Conservation (phyloP, 2,113 vertebrate species). For the Anthoscopus minutus region DNA sequence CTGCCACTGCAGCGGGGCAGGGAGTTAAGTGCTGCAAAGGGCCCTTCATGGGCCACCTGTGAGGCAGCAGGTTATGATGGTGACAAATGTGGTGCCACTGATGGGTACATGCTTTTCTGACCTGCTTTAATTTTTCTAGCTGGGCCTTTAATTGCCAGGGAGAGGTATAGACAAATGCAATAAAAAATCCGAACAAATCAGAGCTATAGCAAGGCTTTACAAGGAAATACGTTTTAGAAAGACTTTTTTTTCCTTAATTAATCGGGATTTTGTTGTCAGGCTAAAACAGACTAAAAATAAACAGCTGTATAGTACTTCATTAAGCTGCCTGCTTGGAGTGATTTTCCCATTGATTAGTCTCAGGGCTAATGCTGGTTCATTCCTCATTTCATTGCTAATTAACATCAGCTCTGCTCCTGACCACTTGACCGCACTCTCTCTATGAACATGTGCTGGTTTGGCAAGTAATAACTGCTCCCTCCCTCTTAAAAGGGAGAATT, state of each 20-base stretch:
- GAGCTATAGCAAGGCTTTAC: background rate
- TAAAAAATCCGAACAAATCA: background rate
- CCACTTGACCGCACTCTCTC: conserved; percentile 78
- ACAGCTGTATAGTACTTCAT: conserved; percentile 85
- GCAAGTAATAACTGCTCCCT: conserved; percentile 56
- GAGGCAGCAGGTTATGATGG: background rate
- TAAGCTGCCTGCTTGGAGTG: conserved; percentile 83
- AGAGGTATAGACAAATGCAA: conserved; percentile 1
- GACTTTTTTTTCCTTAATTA: conserved; percentile 51
- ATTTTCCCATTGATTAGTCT: conserved; percentile 97
- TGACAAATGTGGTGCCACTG: background rate
- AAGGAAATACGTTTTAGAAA: conserved; percentile 46
- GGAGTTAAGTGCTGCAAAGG: background rate
- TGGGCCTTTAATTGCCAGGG: conserved; percentile 3
- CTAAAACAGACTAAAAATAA: conserved; percentile 82
- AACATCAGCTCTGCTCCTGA: conserved; percentile 79
- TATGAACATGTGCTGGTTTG: conserved; percentile 69
- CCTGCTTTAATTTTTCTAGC: conserved; percentile 25
- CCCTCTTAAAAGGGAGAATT: conserved; percentile 49
- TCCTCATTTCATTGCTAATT: conserved; percentile 88
- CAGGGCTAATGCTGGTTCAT: conserved; percentile 90
- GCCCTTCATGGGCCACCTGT: background rate
- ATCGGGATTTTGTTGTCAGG: conserved; percentile 62
- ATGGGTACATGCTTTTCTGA: background rate
- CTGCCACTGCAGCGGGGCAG: background rate